Conservation (phyloP, 2,888 invertebrate genomes). For the Chymomyza procnemis region DNA sequence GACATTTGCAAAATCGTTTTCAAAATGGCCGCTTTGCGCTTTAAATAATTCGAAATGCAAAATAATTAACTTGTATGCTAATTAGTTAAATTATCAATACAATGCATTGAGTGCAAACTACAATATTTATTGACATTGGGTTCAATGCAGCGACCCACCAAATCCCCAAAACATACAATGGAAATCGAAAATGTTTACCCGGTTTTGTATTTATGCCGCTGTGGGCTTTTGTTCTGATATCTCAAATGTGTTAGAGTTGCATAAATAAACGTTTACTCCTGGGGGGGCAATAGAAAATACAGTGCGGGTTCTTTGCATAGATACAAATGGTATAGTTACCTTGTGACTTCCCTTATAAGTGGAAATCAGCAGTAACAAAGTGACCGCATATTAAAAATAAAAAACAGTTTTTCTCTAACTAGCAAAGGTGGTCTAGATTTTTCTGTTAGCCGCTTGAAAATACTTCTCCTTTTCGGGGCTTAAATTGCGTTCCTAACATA, state of each 20-base stretch:
- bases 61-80: constrained; percentile 71
- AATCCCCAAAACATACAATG: neutral
- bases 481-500: too few relatives aligned
- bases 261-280: constrained; percentile 34
- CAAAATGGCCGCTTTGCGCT: constrained; percentile 40
- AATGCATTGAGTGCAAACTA: constrained; percentile 19
- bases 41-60: constrained; percentile 42
- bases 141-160: neutral
- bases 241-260: constrained; percentile 35
- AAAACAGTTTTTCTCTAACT: too few relatives aligned
- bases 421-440: too few relatives aligned
- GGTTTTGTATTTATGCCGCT: constrained; percentile 21
- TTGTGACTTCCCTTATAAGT: too few relatives aligned
- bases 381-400: too few relatives aligned
- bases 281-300: neutral
- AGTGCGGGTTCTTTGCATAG: neutral
- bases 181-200: neutral
- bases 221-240: constrained; percentile 24
- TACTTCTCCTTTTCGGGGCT: too few relatives aligned
- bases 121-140: constrained; percentile 4
- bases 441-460: too few relatives aligned
- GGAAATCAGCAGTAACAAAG: too few relatives aligned
- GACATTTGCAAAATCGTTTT: constrained; percentile 39
- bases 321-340: too few relatives aligned
- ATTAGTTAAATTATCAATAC: constrained; percentile 61